phyloP scores from a whole-genome alignment of 2,797 vertebrate species.

The Paratrypauchen microcephalus region DNA sequence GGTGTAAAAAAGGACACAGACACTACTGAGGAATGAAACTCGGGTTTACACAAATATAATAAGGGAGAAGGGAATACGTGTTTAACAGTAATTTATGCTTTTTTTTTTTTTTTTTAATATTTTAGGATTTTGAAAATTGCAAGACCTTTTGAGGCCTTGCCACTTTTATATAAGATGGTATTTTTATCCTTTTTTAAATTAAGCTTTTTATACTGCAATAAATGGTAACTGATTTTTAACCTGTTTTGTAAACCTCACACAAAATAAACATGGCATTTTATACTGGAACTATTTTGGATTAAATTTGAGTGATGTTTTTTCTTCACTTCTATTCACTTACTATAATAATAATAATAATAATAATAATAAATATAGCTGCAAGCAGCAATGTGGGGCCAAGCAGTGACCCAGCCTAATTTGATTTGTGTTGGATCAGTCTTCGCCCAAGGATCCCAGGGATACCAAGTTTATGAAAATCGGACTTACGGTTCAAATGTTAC shows the following conservation, averaged over 20 bases:
- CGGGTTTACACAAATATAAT: conserved; percentile 27
- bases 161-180: conserved; percentile 35
- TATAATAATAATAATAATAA: too few species aligned
- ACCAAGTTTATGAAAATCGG: too few species aligned
- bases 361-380: too few species aligned
- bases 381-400: too few species aligned
- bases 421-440: too few species aligned
- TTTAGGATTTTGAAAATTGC: conserved; percentile 23
- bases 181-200: conserved; percentile 31
- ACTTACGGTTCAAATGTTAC: too few species aligned
- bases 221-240: conserved; percentile 21
- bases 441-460: too few species aligned
- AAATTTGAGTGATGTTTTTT: too few species aligned
- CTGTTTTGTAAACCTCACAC: not conserved
- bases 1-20: conserved; percentile 62
- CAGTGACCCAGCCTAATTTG: too few species aligned
- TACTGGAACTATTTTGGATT: too few species aligned
- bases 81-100: not conserved
- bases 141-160: conserved; percentile 10
- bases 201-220: conserved; percentile 39
- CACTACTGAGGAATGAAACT: conserved; percentile 31
- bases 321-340: too few species aligned
- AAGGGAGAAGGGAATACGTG: not conserved
- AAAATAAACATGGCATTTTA: not conserved
- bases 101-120: not conserved